Conservation (phyloP, 2,797 vertebrate species). For the Bovichtus diacanthus region DNA sequence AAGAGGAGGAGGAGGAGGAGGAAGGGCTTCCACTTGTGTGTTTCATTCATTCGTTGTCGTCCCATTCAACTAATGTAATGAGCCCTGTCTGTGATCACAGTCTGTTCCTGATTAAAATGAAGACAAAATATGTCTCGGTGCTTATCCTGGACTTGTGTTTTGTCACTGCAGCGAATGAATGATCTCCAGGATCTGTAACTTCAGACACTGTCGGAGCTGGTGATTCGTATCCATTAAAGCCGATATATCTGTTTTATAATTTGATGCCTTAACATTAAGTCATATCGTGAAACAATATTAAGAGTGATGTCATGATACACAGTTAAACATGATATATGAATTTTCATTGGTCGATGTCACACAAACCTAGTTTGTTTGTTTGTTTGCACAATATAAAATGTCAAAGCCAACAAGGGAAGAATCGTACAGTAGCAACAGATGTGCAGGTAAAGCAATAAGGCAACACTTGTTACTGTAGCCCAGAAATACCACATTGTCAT, state of each 20-base stretch:
- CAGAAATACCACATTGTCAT: too few relatives aligned
- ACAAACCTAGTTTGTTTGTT: background rate
- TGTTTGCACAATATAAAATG: background rate
- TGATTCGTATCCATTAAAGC: constrained; percentile 15
- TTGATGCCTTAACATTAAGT: background rate
- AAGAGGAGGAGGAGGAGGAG: constrained; percentile 4
- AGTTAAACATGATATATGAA: background rate
- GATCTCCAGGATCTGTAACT: background rate
- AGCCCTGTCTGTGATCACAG: constrained; percentile 44
- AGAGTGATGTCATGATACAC: background rate
- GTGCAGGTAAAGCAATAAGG: background rate
- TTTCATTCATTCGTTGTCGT: constrained; percentile 21
- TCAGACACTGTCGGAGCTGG: background rate
- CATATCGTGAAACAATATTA: background rate
- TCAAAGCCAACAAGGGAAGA: background rate
- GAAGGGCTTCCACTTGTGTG: background rate
- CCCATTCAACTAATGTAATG: constrained; percentile 5
- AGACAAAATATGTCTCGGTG: constrained; percentile 15
- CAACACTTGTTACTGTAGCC: too few relatives aligned
- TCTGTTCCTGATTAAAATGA: constrained; percentile 49
- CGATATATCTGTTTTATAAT: background rate
- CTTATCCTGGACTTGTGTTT: constrained; percentile 17
- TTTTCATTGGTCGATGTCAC: background rate
- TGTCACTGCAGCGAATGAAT: constrained; percentile 19
- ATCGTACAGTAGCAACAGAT: background rate